A percentile compares a stretch with the other conserved stretches of the same genome.
Evolutionary conservation across 2,888 invertebrate genomes (phyloP).

Genomic region (Pristionchus arcanus): DNA sequence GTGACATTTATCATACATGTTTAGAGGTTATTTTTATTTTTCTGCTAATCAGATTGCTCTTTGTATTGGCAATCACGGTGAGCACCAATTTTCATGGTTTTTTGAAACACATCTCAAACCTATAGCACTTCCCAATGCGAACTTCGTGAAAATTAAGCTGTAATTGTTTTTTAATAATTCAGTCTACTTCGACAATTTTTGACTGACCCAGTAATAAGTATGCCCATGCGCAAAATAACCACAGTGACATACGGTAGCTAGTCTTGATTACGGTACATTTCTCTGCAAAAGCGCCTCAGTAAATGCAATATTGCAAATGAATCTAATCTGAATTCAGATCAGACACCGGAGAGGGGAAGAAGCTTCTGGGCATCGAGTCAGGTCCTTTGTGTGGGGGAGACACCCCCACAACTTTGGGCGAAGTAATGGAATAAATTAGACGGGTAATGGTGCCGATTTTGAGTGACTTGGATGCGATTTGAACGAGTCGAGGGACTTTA

Average conservation of each 20-base stretch:
- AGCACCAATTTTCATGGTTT: too few relatives aligned
- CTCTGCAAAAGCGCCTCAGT: neutral
- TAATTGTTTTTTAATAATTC: too few relatives aligned
- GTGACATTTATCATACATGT: too few relatives aligned
- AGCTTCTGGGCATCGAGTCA: neutral
- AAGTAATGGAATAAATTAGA: slow-evolving; percentile 34
- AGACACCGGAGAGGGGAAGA: neutral
- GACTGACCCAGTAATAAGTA: too few relatives aligned
- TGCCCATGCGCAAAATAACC: too few relatives aligned
- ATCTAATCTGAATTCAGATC: neutral
- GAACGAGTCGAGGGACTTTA: neutral
- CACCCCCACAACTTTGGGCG: neutral
- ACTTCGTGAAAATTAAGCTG: too few relatives aligned
- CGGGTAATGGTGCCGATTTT: neutral
- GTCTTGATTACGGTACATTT: neutral
- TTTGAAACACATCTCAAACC: too few relatives aligned
- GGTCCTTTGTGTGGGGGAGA: neutral
- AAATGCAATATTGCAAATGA: neutral
- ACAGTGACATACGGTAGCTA: neutral
- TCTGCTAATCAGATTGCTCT: too few relatives aligned
- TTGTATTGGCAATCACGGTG: too few relatives aligned
- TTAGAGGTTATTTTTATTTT: too few relatives aligned
- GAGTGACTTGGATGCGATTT: neutral
- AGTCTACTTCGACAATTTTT: too few relatives aligned
- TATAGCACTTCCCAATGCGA: too few relatives aligned